Evolutionary conservation across 2,113 vertebrate genomes (phyloP), one percentile per base, ranked within the genome.

Genomic region (Haemorhous mexicanus): DNA sequence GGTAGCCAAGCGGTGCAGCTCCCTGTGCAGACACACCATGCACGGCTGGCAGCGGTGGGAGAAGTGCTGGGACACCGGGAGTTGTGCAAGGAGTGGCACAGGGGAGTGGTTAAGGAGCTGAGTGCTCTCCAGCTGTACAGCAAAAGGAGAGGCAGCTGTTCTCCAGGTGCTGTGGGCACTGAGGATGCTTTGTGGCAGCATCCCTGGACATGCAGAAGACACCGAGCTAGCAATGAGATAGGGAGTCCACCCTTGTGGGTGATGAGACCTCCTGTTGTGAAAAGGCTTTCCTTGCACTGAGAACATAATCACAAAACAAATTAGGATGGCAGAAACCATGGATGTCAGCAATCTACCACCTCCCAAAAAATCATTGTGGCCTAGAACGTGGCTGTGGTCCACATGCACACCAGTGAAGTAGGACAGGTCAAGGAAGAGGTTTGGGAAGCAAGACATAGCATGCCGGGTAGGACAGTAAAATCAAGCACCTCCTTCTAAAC

Each of bases 11-110:
- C 0, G 0, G 14, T 13, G 21, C 11, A 37, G 56, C 47, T 64
- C 7, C 15, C 3, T 7, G 30, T 21, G 53, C 7, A 1, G 82
- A 8, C 13, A 5, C 6, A 1, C 2, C 20, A 11, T 30, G 44
- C 18, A 14, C 2, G 2, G 18, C 44, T 23, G 5, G 32, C 53
- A 3, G 67, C 0, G 1, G 21, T 22, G 61, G 39, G 44, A 77
- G 20, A 26, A 80, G 22, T 16, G 19, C 50, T 0, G 0, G 50
- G 30, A 43, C 49, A 6, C 0, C 0, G 3, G 1, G 11, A 4
- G 4, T 1, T 75, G 80, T 11, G 21, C 55, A 17, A 44, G 7
- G 28, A 7, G 41, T 20, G 13, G 16, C 47, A 14, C 24, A 30
- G 44, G 4, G 3, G 5, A 7, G 11, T 11, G 49, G 21, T 39